Conservation (phyloP, 2,113 vertebrate genomes). For the Odocoileus hemionus region DNA sequence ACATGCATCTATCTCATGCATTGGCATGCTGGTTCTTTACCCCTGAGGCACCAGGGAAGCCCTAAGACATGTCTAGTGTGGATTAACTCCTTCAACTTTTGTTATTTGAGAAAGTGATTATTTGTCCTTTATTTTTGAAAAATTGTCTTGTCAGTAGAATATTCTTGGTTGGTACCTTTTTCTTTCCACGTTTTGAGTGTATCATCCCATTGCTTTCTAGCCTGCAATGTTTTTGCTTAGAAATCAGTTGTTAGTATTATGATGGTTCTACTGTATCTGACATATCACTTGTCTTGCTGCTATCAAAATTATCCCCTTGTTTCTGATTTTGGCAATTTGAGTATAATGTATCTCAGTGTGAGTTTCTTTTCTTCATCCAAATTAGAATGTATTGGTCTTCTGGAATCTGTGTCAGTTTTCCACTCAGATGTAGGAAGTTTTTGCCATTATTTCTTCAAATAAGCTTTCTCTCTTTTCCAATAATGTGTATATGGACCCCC, state of each 20-base stretch:
- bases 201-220: neutral
- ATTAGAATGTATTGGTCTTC: neutral
- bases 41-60: neutral
- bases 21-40: fast-evolving
- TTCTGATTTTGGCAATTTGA: neutral
- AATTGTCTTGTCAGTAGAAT: neutral
- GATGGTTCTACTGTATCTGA: neutral
- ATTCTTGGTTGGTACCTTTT: neutral
- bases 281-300: neutral
- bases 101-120: neutral
- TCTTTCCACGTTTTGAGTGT: neutral
- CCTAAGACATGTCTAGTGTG: neutral
- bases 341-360: neutral
- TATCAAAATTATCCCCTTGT: neutral
- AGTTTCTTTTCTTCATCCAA: neutral
- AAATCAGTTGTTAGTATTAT: neutral
- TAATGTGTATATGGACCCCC: neutral
- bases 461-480: neutral
- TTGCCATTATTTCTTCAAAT: neutral
- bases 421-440: neutral
- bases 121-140: neutral
- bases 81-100: neutral
- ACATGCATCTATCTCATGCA: neutral
- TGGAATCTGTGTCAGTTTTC: neutral
- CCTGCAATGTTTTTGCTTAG: neutral